These are phyloP conservation scores for Petrocephalus zakoni DNA, from an alignment of 2,113 vertebrate genomes.

Conservation along the genomic window DNA sequence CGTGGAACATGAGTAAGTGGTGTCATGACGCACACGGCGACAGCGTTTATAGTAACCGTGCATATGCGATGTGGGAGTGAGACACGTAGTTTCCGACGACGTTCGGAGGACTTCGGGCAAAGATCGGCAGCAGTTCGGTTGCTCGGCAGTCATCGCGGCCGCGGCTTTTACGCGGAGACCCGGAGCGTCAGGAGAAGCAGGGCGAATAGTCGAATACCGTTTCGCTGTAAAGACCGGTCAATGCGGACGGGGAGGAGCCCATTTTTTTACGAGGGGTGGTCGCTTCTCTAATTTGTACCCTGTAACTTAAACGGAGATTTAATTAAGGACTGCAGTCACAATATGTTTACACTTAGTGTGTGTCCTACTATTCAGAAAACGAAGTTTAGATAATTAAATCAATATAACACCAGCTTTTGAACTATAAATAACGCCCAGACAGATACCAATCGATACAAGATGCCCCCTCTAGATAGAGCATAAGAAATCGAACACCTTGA, in stretches of 20 bases:
- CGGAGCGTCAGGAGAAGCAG: neutral
- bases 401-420: neutral
- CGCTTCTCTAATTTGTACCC: neutral
- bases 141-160: neutral
- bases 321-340: neutral
- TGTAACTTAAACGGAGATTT: neutral
- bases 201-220: neutral
- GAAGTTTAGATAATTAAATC: neutral
- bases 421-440: neutral
- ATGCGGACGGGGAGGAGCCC: neutral
- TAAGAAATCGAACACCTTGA: neutral
- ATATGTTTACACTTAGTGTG: neutral
- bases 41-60: neutral
- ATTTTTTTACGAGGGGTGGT: too few species aligned
- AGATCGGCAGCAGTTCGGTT: neutral
- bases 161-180: neutral
- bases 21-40: neutral
- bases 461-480: neutral
- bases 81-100: neutral
- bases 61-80: neutral
- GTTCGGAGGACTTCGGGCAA: neutral
- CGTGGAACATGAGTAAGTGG: neutral
- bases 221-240: neutral
- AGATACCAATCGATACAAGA: neutral
- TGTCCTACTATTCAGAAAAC: neutral